Evolutionary conservation across 2,888 invertebrate species (phyloP).

Genomic region (Saturnia pavonia): DNA sequence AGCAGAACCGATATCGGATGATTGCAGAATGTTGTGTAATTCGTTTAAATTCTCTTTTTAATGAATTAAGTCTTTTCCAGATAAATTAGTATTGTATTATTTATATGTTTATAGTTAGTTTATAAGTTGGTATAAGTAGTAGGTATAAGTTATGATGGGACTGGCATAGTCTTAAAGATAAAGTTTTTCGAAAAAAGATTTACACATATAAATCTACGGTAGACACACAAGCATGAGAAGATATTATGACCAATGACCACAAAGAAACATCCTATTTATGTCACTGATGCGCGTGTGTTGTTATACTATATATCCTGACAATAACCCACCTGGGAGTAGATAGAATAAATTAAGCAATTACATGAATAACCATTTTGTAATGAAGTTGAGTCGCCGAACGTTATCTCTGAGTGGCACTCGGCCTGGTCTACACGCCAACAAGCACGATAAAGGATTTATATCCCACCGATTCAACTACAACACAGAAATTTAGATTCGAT

Average conservation of each 20-base stretch:
- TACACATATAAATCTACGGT: neutral
- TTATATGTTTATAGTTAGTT: too few relatives aligned
- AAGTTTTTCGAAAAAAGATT: neutral
- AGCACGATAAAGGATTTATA: conserved; percentile 38
- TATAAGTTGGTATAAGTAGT: too few relatives aligned
- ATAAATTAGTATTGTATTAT: too few relatives aligned
- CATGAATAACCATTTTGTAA: conserved; percentile 26
- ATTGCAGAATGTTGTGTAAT: too few relatives aligned
- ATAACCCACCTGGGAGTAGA: conserved; percentile 18
- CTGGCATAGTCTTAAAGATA: too few relatives aligned
- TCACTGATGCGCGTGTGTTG: neutral
- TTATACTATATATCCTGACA: neutral
- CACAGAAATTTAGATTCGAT: conserved; percentile 29
- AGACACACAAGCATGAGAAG: neutral
- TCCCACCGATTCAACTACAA: conserved; percentile 30
- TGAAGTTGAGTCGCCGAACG: conserved; percentile 26
- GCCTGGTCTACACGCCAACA: conserved; percentile 30
- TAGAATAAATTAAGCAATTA: conserved; percentile 15
- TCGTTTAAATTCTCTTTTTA: too few relatives aligned
- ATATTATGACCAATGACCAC: neutral
- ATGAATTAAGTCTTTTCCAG: too few relatives aligned
- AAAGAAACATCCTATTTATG: neutral
- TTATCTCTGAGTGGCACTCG: conserved; percentile 41
- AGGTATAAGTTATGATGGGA: too few relatives aligned
- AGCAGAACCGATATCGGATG: too few relatives aligned